A percentile compares a stretch with the other conserved stretches of the same genome.
Evolutionary conservation across 2,113 vertebrate genomes (phyloP).

Genomic region (Desmodus rotundus): DNA sequence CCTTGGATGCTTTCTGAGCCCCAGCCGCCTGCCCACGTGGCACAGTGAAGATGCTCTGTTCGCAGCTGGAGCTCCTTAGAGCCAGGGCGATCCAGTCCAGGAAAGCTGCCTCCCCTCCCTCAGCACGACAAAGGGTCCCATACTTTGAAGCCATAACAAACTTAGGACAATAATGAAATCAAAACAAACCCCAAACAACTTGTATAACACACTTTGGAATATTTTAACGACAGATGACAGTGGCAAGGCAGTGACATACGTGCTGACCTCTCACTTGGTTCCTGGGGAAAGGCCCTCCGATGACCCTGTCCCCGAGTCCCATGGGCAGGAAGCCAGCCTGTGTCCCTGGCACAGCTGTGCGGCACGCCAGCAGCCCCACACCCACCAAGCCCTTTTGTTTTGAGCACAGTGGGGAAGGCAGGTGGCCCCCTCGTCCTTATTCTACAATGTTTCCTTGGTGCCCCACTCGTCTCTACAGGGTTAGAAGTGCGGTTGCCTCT

Average conservation of each 20-base stretch:
- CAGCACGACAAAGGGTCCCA: background rate
- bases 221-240: background rate
- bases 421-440: background rate
- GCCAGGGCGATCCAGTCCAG: no score
- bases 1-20: background rate
- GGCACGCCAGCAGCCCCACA: background rate
- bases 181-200: background rate
- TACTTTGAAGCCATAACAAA: background rate
- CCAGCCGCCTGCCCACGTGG: background rate
- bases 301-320: background rate
- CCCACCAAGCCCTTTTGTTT: background rate
- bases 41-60: background rate
- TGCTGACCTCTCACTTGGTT: background rate
- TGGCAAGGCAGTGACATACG: background rate
- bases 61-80: background rate
- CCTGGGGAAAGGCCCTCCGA: background rate
- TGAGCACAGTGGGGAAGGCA: background rate
- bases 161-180: background rate
- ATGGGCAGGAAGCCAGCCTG: background rate
- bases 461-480: background rate
- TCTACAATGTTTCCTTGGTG: background rate
- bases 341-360: fast-evolving
- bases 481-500: background rate
- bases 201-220: background rate
- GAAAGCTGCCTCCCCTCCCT: background rate